A percentile compares a stretch with the other conserved stretches of the same genome.
phyloP scores from a whole-genome alignment of 2,113 vertebrate genomes.

The Oxyruncus cristatus region DNA sequence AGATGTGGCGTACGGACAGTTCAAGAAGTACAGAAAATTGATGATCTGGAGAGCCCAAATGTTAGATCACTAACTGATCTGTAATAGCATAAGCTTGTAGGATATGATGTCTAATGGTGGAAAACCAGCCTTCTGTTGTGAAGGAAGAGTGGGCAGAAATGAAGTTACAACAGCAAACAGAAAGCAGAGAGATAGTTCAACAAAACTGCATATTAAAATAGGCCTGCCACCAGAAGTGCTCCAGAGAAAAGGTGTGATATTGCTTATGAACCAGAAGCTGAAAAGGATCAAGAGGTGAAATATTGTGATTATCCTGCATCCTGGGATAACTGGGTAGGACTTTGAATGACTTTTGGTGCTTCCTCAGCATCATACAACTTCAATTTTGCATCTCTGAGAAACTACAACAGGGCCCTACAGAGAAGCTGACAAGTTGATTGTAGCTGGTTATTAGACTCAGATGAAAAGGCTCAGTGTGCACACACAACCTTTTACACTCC shows the following conservation, averaged over 20 bases:
- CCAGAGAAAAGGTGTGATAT: fast-evolving
- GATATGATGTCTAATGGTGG: background rate
- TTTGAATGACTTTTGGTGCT: background rate
- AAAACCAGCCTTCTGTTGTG: background rate
- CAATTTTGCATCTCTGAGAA: background rate
- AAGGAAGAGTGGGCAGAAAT: background rate
- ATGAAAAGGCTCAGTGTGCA: background rate
- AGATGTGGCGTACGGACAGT: background rate
- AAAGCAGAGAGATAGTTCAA: background rate
- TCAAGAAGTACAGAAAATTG: background rate
- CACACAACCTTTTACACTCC: background rate
- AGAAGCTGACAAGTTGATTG: background rate
- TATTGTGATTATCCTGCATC: background rate
- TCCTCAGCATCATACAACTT: background rate
- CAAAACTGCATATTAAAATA: background rate
- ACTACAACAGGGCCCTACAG: background rate
- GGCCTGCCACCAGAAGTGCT: background rate
- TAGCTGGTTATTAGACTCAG: background rate
- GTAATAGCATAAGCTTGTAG: background rate
- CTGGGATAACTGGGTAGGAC: background rate
- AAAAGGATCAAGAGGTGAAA: background rate
- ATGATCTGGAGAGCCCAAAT: background rate
- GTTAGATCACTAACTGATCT: background rate
- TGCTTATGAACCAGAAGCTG: background rate
- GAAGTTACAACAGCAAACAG: background rate